Conservation (phyloP, 2,888 invertebrate species). For the Athrips mouffetella region DNA sequence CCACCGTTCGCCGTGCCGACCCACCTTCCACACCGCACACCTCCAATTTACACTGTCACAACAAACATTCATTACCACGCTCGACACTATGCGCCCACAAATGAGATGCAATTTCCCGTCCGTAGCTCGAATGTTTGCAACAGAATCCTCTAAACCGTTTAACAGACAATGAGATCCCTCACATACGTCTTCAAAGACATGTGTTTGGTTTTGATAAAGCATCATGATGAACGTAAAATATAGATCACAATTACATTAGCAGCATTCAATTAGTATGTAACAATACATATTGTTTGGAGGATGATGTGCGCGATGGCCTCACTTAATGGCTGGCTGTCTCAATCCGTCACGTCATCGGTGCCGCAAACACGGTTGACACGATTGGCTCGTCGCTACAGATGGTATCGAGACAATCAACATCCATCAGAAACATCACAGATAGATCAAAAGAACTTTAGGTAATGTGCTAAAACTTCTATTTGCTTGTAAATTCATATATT, state of each 20-base stretch:
- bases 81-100: slow-evolving; percentile 7
- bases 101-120: slow-evolving; percentile 10
- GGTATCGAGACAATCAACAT: neutral
- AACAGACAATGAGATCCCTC: neutral
- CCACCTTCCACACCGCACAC: slow-evolving; percentile 23
- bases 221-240: neutral
- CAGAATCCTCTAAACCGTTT: neutral
- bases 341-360: neutral
- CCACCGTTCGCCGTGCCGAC: slow-evolving; percentile 7
- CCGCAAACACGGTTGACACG: neutral
- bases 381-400: neutral
- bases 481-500: no score
- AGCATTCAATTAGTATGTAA: neutral
- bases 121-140: neutral
- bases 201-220: neutral
- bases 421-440: neutral
- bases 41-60: slow-evolving; percentile 32
- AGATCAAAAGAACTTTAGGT: neutral
- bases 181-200: neutral
- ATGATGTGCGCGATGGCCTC: neutral
- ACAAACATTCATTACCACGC: slow-evolving; percentile 27
- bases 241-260: neutral
- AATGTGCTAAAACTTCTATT: no score
- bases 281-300: slow-evolving; percentile 2
- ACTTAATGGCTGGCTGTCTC: neutral